phyloP scores from a whole-genome alignment of 2,797 vertebrate species.

The Leptatherina wallacei region DNA sequence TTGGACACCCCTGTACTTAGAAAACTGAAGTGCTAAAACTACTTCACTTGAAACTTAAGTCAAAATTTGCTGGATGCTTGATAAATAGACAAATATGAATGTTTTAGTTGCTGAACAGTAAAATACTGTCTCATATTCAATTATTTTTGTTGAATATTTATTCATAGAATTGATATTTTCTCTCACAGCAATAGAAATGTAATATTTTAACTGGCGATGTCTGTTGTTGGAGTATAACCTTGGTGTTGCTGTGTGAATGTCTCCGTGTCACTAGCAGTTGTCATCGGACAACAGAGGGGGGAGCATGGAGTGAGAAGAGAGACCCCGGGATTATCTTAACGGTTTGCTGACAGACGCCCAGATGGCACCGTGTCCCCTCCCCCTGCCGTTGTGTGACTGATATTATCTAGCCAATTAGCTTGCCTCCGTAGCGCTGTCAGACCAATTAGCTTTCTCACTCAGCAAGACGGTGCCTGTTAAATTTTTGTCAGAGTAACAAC shows the following conservation, averaged over 20 bases:
- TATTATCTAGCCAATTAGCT: conserved; percentile 78
- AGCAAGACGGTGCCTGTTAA: conserved; percentile 58
- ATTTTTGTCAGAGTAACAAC: conserved; percentile 59
- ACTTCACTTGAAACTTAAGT: neutral
- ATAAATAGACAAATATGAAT: neutral
- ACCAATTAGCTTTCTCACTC: conserved; percentile 68
- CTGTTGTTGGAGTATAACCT: conserved; percentile 36
- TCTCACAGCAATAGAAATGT: neutral
- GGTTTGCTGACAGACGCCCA: conserved; percentile 84
- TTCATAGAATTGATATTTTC: neutral
- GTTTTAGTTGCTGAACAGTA: neutral
- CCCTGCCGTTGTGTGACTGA: conserved; percentile 54
- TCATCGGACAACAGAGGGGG: conserved; percentile 45
- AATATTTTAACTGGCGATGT: conserved; percentile 14
- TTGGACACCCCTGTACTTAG: too few species aligned
- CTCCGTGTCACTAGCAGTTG: conserved; percentile 58
- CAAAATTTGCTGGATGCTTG: neutral
- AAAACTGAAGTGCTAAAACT: too few species aligned
- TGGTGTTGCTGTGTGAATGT: conserved; percentile 26
- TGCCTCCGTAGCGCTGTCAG: conserved; percentile 59
- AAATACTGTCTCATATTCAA: neutral
- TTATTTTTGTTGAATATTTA: neutral
- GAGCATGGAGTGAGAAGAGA: conserved; percentile 36
- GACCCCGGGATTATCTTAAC: conserved; percentile 81
- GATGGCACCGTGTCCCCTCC: conserved; percentile 81